Percentiles rank a stretch among this genome's conserved stretches.
phyloP scores from a whole-genome alignment of 2,113 vertebrate genomes.

The Notarius lentiginosus region DNA sequence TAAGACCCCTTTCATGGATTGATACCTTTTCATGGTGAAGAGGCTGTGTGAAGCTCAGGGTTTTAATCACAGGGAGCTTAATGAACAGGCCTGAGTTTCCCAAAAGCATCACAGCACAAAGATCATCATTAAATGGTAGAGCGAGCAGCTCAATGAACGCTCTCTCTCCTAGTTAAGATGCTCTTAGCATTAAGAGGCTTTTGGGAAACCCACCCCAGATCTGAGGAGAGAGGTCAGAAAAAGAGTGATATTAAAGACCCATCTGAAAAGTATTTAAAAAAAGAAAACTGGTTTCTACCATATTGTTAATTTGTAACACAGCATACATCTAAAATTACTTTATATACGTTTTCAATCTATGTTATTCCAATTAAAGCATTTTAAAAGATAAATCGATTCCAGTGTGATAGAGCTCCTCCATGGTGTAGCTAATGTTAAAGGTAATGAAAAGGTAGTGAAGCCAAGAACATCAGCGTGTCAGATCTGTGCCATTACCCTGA shows the following conservation, averaged over 20 bases:
- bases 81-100: background rate
- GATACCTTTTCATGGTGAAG: background rate
- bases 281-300: background rate
- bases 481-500: background rate
- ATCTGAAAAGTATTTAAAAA: background rate
- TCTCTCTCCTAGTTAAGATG: too few species aligned
- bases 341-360: background rate
- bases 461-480: background rate
- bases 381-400: conserved; percentile 15
- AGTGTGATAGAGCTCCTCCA: background rate
- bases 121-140: too few species aligned
- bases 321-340: background rate
- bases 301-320: background rate
- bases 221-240: too few species aligned
- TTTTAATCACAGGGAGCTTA: background rate
- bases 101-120: too few species aligned
- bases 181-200: too few species aligned
- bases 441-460: conserved; percentile 21
- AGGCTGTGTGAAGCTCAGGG: background rate
- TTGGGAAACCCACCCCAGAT: too few species aligned
- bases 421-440: background rate
- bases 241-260: background rate
- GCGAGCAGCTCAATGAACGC: too few species aligned
- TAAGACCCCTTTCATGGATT: background rate
- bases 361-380: background rate